These are phyloP conservation scores for Vulpes ferrilata DNA, from an alignment of 2,113 vertebrate genomes.

Conservation along the genomic window DNA sequence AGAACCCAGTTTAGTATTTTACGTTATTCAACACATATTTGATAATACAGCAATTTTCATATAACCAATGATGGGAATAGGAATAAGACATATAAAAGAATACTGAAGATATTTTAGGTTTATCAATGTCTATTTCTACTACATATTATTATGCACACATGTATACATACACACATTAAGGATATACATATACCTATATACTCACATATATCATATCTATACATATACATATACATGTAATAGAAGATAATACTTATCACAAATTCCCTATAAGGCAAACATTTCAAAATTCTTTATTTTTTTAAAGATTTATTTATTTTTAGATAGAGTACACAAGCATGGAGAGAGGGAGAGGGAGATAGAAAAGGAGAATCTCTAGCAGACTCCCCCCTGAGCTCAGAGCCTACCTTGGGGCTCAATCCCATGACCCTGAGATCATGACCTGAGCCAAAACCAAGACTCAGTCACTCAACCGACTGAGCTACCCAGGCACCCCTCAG, in stretches of 20 bases:
- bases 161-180: background rate
- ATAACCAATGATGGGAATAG: background rate
- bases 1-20: background rate
- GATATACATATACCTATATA: background rate
- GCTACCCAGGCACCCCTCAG: background rate
- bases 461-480: background rate
- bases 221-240: background rate
- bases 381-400: no score
- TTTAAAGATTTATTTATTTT: background rate
- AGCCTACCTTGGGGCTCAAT: background rate
- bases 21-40: background rate
- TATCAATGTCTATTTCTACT: background rate
- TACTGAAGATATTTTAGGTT: background rate
- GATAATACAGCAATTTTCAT: background rate
- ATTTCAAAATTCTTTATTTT: constrained; percentile 22
- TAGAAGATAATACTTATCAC: background rate
- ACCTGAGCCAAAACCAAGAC: background rate
- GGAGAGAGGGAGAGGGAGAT: background rate
- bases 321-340: background rate
- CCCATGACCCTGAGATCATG: background rate
- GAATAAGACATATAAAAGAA: background rate
- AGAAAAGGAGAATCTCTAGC: background rate
- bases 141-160: background rate
- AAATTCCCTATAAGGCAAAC: background rate
- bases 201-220: background rate